Evolutionary conservation across 2,797 vertebrate genomes (phyloP).

Genomic region (Linurgus olivaceus): DNA sequence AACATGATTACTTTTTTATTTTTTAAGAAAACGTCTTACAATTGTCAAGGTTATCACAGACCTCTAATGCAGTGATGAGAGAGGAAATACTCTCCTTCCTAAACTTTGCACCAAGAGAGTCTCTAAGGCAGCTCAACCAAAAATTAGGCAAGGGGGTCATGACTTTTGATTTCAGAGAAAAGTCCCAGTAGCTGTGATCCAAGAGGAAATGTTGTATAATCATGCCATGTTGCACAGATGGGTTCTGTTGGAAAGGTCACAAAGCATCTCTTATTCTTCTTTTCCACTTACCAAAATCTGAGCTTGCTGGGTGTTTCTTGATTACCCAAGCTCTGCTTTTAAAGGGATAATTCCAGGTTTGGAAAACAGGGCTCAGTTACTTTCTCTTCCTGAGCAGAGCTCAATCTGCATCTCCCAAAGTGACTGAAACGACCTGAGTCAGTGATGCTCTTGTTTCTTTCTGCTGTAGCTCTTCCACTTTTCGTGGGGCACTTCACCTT

Average conservation of each 20-base stretch:
- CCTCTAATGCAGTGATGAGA: neutral
- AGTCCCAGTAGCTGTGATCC: neutral
- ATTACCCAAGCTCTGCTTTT: neutral
- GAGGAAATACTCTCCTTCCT: neutral
- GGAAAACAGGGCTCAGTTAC: neutral
- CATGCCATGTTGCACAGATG: neutral
- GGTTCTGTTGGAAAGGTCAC: neutral
- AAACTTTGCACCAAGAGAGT: neutral
- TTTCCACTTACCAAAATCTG: neutral
- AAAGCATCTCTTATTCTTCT: neutral
- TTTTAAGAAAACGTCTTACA: fast-evolving
- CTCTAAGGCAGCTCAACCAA: neutral
- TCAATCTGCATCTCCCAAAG: neutral
- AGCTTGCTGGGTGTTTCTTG: neutral
- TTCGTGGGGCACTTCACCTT: neutral
- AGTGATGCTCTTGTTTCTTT: neutral
- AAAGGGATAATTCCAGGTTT: neutral
- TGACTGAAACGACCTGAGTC: neutral
- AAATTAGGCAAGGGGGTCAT: neutral
- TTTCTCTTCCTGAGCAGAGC: neutral
- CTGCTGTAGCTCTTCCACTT: neutral
- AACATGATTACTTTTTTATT: fast-evolving
- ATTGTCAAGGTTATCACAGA: neutral
- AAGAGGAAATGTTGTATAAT: neutral
- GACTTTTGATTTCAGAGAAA: neutral